Conservation (phyloP, 2,797 vertebrate species). For the Rousettus madagascariensis region DNA sequence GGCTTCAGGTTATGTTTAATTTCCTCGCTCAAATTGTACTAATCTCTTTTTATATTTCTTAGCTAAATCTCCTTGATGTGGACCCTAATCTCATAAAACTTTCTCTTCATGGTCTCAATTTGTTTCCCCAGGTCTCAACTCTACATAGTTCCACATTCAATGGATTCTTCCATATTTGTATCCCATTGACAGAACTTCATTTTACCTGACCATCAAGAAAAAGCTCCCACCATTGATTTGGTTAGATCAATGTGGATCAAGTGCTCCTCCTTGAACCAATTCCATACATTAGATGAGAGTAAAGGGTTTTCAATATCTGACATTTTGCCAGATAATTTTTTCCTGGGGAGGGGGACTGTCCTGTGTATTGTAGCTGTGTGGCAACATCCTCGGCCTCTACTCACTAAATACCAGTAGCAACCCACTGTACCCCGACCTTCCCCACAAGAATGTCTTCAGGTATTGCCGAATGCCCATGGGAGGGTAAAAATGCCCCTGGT, state of each 20-base stretch:
- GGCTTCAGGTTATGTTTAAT: background rate
- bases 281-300: background rate
- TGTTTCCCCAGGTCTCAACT: background rate
- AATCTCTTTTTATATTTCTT: background rate
- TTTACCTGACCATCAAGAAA: background rate
- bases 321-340: background rate
- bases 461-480: background rate
- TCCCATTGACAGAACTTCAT: background rate
- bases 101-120: background rate
- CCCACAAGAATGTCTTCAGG: background rate
- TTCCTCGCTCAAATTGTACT: background rate
- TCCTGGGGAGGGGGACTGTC: accelerated
- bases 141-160: background rate
- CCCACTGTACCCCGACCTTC: accelerated
- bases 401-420: background rate
- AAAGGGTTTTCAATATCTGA: background rate
- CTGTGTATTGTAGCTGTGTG: background rate
- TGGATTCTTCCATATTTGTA: background rate
- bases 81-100: background rate
- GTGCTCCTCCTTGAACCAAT: background rate
- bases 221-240: background rate
- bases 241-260: background rate
- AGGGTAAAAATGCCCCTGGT: background rate
- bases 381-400: background rate
- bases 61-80: background rate